Evolutionary conservation across 2,888 invertebrate species (phyloP).

Genomic region (Leptopilina drosophilae): DNA sequence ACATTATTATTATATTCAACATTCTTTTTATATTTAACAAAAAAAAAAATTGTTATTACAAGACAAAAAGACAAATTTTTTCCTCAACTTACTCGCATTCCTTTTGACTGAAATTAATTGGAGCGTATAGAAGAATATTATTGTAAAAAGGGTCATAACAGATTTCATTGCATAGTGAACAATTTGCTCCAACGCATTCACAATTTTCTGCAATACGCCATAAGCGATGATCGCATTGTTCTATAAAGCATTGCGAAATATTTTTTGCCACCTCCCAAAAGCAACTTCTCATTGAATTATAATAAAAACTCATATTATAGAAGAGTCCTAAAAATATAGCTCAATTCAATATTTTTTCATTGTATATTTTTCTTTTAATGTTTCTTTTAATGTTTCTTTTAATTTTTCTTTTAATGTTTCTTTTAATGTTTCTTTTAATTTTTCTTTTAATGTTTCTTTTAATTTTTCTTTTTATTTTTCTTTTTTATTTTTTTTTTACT

Average conservation of each 20-base stretch:
- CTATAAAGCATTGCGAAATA: conserved; percentile 22
- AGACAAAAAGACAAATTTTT: too few relatives aligned
- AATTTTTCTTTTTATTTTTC: too few relatives aligned
- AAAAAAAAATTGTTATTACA: too few relatives aligned
- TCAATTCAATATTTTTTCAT: neutral
- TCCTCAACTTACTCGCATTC: conserved; percentile 9
- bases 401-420: too few relatives aligned
- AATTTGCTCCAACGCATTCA: conserved; percentile 22
- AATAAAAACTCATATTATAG: conserved; percentile 15
- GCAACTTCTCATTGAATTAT: neutral
- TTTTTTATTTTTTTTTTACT: too few relatives aligned
- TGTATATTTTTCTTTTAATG: too few relatives aligned
- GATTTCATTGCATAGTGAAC: conserved; percentile 4
- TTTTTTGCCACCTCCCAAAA: conserved; percentile 15
- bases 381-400: too few relatives aligned
- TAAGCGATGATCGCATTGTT: conserved; percentile 13
- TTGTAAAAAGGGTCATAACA: conserved; percentile 31
- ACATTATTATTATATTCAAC: too few relatives aligned
- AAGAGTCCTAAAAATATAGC: neutral
- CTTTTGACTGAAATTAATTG: conserved; percentile 23
- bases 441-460: too few relatives aligned
- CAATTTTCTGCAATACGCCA: conserved; percentile 32
- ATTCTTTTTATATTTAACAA: too few relatives aligned
- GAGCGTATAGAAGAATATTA: conserved; percentile 21
- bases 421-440: too few relatives aligned